phyloP scores from a whole-genome alignment of 2,888 invertebrate species.

The Plagodis pulveraria region DNA sequence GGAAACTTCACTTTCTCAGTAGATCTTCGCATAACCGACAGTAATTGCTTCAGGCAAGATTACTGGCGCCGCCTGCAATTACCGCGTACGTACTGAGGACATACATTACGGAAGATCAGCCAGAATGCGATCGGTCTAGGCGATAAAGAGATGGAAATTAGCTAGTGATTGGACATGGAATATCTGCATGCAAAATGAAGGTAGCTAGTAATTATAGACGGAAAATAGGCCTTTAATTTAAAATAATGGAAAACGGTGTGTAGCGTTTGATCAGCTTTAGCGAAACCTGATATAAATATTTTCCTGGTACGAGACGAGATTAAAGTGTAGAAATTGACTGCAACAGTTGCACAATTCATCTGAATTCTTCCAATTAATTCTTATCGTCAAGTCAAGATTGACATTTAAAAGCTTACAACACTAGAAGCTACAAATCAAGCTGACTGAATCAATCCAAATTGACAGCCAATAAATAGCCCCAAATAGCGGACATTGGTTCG shows the following conservation, averaged over 20 bases:
- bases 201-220: slow-evolving; percentile 15
- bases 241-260: slow-evolving; percentile 13
- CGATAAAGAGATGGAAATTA: slow-evolving; percentile 65
- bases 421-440: slow-evolving; percentile 55
- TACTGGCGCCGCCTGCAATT: slow-evolving; percentile 77
- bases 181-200: slow-evolving; percentile 29
- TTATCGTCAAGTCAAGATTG: slow-evolving; percentile 36
- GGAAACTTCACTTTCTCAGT: slow-evolving; percentile 3
- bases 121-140: slow-evolving; percentile 57
- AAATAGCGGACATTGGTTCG: slow-evolving; percentile 65
- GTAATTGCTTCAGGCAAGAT: slow-evolving; percentile 71
- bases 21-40: slow-evolving; percentile 48
- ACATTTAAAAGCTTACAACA: slow-evolving; percentile 40
- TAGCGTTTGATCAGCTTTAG: not conserved
- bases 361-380: slow-evolving; percentile 31
- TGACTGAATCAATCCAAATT: slow-evolving; percentile 48
- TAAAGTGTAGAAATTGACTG: not conserved
- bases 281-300: too few relatives aligned
- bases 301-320: too few relatives aligned
- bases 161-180: slow-evolving; percentile 43
- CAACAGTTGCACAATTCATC: slow-evolving; percentile 25
- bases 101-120: slow-evolving; percentile 74
- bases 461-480: slow-evolving; percentile 67
- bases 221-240: slow-evolving; percentile 10
- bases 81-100: slow-evolving; percentile 61